Conservation (phyloP, 2,797 vertebrate genomes). For the Alosa sapidissima region DNA sequence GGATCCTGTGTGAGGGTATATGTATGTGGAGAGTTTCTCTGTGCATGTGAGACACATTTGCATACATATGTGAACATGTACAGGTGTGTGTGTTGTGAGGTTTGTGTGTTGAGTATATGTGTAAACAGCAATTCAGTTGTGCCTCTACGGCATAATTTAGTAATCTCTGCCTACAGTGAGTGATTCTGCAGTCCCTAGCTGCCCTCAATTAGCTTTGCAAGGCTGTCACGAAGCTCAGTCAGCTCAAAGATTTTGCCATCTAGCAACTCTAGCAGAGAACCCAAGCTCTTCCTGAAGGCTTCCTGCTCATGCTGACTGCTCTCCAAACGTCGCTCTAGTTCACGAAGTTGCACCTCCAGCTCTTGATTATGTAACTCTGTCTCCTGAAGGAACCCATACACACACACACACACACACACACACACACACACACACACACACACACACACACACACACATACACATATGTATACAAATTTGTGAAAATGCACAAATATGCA, state of each 20-base stretch:
- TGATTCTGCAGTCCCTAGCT: constrained; percentile 78
- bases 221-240: constrained; percentile 90
- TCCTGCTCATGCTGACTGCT: constrained; percentile 88
- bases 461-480: neutral
- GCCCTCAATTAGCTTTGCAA: constrained; percentile 88
- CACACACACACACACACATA: neutral
- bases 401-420: neutral
- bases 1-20: neutral
- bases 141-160: neutral
- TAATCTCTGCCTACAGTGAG: constrained; percentile 36
- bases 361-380: constrained; percentile 87
- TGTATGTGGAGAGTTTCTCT: neutral
- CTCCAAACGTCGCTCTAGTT: constrained; percentile 91
- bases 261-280: constrained; percentile 94
- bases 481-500: neutral
- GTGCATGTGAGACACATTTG: constrained; percentile 22
- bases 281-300: constrained; percentile 87
- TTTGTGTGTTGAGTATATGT: neutral
- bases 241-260: constrained; percentile 97
- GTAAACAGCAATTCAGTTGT: neutral
- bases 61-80: neutral
- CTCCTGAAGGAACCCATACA: constrained; percentile 69
- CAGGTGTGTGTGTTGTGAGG: neutral
- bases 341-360: constrained; percentile 86
- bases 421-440: neutral